Evolutionary conservation across 2,797 vertebrate genomes (phyloP), one percentile per base, ranked within the genome.

Genomic region (Sebastes flavidus): DNA sequence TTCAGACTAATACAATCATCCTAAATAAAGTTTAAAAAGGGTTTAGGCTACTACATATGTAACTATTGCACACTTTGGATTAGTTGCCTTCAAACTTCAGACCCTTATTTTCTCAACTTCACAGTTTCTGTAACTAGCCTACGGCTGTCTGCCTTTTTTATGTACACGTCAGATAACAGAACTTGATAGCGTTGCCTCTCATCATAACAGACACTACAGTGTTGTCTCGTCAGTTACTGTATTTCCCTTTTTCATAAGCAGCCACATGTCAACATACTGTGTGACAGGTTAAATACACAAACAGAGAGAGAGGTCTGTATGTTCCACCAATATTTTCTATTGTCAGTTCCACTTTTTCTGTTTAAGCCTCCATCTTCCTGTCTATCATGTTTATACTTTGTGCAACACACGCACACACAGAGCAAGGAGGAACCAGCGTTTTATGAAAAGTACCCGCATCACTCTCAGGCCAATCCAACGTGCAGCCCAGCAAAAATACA

Each of bases 401-500:
- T 65, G 66, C 61, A 74, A 34, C 49, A 12, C 36, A 38, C 36
- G 36, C 52, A 4, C 36, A 62, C 36, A 65, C 11, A 38, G 5
- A 74, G 14, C 61, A 72, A 87, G 24, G 42, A 29, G 74, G 74
- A 90, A 87, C 34, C 29, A 49, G 34, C 29, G 20, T 38, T 61
- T 54, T 77, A n/a, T 67, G 72, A 76, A 84, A 89, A 92, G 78
- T 72, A 85, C 83, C 11, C 32, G 32, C 25, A 66, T 58, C 61
- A 62, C 74, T 83, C 68, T 91, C 56, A 81, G 87, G 87, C 77
- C 58, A 79, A n/a, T 87, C 85, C 85, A 65, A 22, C 62, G 87
- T 88, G 82, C 61, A 86, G 68, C 66, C 91, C 85, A 59, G 75
- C 72, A 92, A 90, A 94, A 89, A 65, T 1, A 88, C 90, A 75